Conservation (phyloP, 1,140 invertebrate genomes). For the Chironomus striatipennis region DNA sequence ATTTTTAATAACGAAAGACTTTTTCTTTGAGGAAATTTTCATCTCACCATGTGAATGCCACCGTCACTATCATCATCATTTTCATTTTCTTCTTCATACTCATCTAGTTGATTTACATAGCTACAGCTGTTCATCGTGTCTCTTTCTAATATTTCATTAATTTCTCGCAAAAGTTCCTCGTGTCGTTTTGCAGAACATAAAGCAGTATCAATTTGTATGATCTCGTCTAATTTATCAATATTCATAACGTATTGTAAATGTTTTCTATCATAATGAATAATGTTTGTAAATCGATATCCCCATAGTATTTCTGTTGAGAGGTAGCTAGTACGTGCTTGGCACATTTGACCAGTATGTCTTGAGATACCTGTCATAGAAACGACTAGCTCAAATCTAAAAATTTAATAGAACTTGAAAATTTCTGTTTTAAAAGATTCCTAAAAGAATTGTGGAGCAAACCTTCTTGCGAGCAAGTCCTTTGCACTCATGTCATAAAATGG, state of each 20-base stretch:
- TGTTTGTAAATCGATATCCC: conserved; percentile 71
- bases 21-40: not conserved
- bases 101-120: not conserved
- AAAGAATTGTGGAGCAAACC: conserved; percentile 31
- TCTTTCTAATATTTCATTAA: not conserved
- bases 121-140: not conserved
- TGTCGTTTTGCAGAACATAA: not conserved
- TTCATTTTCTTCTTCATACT: not conserved
- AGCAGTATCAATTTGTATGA: conserved; percentile 34
- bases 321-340: conserved; percentile 68
- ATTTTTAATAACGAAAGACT: not conserved
- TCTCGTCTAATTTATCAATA: conserved; percentile 88
- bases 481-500: conserved; percentile 48
- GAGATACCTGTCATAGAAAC: conserved; percentile 75
- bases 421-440: not conserved
- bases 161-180: not conserved
- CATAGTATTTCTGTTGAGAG: conserved; percentile 74
- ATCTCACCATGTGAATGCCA: not conserved
- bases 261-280: conserved; percentile 72
- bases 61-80: not conserved
- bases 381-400: conserved; percentile 74
- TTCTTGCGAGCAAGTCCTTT: conserved; percentile 47
- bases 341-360: conserved; percentile 64
- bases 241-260: conserved; percentile 87
- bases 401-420: conserved; percentile 27